These are phyloP conservation scores for Lysandra bellargus DNA, from an alignment of 2,888 invertebrate genomes.

Conservation along the genomic window DNA sequence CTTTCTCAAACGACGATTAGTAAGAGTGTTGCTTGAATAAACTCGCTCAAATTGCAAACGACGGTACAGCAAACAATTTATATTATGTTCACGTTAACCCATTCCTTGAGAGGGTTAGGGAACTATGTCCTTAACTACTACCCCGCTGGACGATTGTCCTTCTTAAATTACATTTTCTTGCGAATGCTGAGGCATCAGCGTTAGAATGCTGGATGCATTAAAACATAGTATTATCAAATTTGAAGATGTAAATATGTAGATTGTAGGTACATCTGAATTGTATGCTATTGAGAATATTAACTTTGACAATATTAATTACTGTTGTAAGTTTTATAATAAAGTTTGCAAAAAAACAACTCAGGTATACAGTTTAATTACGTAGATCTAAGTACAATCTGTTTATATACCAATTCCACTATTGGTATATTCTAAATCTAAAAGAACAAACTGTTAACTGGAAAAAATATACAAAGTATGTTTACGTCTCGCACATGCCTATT, in stretches of 20 bases:
- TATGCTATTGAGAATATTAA: too few species aligned
- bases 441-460: too few species aligned
- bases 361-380: too few species aligned
- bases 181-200: not conserved
- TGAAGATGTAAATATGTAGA: too few species aligned
- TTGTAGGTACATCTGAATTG: too few species aligned
- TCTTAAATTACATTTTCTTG: slow-evolving; percentile 18
- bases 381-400: too few species aligned
- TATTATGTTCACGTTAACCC: not conserved
- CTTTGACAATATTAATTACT: too few species aligned
- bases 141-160: not conserved
- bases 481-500: not conserved
- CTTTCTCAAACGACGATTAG: not conserved
- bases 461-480: not conserved
- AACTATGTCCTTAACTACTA: slow-evolving; percentile 9
- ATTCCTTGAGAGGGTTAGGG: not conserved
- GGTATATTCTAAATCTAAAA: too few species aligned
- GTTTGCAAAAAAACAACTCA: too few species aligned
- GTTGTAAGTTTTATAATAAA: too few species aligned
- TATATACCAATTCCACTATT: too few species aligned
- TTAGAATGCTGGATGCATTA: not conserved
- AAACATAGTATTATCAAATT: too few species aligned
- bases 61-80: slow-evolving; percentile 2
- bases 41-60: not conserved
- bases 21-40: not conserved